phyloP scores from a whole-genome alignment of 1,140 invertebrate species.

The Berghia stephanieae region DNA sequence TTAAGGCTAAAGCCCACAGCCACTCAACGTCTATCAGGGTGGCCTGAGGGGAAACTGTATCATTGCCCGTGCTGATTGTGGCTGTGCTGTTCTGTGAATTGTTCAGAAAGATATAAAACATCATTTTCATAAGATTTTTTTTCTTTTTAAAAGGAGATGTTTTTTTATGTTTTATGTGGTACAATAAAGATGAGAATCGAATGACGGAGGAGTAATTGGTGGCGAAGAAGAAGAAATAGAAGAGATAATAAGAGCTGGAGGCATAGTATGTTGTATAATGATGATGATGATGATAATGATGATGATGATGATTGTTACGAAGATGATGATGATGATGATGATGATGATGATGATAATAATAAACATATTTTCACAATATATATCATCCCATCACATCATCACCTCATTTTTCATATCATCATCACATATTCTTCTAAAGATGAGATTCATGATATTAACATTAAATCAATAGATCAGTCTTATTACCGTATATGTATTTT shows the following conservation, averaged over 20 bases:
- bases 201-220: background rate
- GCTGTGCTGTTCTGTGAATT: conserved; percentile 1
- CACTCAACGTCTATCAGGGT: conserved; percentile 36
- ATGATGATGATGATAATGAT: background rate
- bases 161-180: background rate
- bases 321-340: background rate
- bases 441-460: too few species aligned
- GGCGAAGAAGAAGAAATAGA: background rate
- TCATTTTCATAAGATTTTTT: background rate
- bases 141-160: background rate
- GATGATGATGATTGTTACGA: conserved; percentile 16
- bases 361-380: too few species aligned
- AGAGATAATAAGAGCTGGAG: background rate
- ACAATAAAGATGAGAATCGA: background rate
- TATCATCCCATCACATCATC: too few species aligned
- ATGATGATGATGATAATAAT: background rate
- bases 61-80: background rate
- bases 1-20: conserved; percentile 43
- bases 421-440: too few species aligned
- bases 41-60: background rate
- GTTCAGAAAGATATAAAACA: background rate
- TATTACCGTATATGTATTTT: too few species aligned
- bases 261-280: too few species aligned
- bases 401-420: too few species aligned
- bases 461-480: too few species aligned